Base-by-base conservation (phyloP, 2,888 invertebrate species). In the Glaucopsyche alexis region DNA sequence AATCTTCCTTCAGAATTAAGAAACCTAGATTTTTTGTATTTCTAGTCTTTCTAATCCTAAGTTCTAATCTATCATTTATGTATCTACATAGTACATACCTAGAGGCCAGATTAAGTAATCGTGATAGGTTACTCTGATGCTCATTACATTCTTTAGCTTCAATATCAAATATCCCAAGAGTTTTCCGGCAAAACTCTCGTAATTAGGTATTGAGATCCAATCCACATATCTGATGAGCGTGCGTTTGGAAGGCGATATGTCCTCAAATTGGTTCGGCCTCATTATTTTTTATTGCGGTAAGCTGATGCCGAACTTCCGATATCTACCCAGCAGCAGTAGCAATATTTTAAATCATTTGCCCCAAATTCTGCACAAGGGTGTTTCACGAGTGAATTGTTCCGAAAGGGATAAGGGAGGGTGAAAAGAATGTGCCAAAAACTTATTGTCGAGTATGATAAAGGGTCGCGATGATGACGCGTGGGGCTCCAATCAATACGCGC, bases 231-330 rank as follows among this genome's bases (percentile, higher is more conserved):
- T 38, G 60, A 60, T 13, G 13, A 38, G 29, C n/a, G n/a, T 5
- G 7, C 29, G 13, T 47, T 47, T 13, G 29, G 60, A 60, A 60
- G 29, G 4, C 60, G 60, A 60, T 60, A 60, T 38, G 7, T 29
- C 29, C 60, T 7, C 29, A 29, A 29, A 60, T 60, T 19, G 7
- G 60, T 29, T 9, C n/a, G 50, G n/a, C n/a, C 50, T 60, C 60
- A 29, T 60, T 60, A 60, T 60, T 60, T 60, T 60, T 60, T 60
- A 60, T 60, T 60, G 19, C 60, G 29, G 60, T 60, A 60, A 38
- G 38, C 29, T 13, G 60, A 38, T 19, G 16, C 50, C 7, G n/a
- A 11, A 11, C 29, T 14, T 7, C 60, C 29, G 38, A 60, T 14
- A 60, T 60, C 38, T 1, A 19, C 19, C 7, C 29, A 29, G 1